Conservation (phyloP, 2,888 invertebrate species). For the Salticus scenicus region DNA sequence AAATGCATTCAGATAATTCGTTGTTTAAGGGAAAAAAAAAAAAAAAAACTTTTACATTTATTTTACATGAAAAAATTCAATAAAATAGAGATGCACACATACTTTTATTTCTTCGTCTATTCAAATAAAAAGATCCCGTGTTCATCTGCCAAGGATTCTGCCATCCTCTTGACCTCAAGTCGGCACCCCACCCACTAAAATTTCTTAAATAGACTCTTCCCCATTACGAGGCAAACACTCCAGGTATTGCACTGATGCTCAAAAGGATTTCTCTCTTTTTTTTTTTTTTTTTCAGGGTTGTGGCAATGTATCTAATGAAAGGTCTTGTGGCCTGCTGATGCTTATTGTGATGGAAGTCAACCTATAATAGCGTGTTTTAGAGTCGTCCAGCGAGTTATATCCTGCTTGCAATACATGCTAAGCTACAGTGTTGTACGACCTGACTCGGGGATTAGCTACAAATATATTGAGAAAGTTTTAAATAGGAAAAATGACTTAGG, state of each 20-base stretch:
- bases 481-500: no score
- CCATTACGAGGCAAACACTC: conserved; percentile 4
- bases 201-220: conserved; percentile 12
- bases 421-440: conserved; percentile 50
- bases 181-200: neutral
- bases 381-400: conserved; percentile 64
- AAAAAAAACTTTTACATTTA: no score
- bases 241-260: neutral
- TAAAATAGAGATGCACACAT: no score
- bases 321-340: conserved; percentile 32
- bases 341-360: conserved; percentile 57
- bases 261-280: no score
- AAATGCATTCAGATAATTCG: no score
- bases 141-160: neutral
- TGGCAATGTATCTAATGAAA: conserved; percentile 43
- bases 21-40: no score
- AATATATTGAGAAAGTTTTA: conserved; percentile 5
- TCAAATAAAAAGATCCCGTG: no score
- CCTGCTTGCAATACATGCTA: conserved; percentile 56
- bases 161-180: conserved; percentile 50
- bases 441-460: conserved; percentile 8
- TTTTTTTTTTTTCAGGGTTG: conserved; percentile 5
- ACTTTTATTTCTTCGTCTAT: no score
- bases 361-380: conserved; percentile 67
- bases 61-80: no score